A percentile compares a stretch with the other conserved stretches of the same genome.
These are phyloP conservation scores for Xenentodon cancila DNA, from an alignment of 2,797 vertebrate species.

Conservation along the genomic window DNA sequence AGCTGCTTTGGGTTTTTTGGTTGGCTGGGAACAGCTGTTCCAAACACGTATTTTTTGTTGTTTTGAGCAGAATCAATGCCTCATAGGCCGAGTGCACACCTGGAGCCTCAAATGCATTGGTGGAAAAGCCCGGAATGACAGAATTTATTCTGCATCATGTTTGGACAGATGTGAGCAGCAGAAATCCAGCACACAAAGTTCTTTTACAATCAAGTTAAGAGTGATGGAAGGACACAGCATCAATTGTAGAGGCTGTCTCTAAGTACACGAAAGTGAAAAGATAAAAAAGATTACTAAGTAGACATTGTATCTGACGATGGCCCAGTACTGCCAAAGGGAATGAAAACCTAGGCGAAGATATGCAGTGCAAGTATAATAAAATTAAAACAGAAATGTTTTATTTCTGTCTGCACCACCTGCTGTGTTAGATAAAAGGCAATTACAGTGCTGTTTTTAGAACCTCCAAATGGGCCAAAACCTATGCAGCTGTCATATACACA, in stretches of 20 bases:
- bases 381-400: slow-evolving; percentile 34
- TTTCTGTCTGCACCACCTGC: slow-evolving; percentile 65
- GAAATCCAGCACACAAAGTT: slow-evolving; percentile 3
- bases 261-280: background rate
- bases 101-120: slow-evolving; percentile 8
- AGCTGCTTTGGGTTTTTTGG: background rate
- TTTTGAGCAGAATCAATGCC: background rate
- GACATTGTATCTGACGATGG: background rate
- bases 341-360: too few species aligned
- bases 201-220: background rate
- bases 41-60: slow-evolving; percentile 1
- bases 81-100: slow-evolving; percentile 26
- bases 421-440: slow-evolving; percentile 58
- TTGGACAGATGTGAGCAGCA: slow-evolving; percentile 18
- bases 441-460: slow-evolving; percentile 53
- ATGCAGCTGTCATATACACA: slow-evolving; percentile 36
- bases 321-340: too few species aligned
- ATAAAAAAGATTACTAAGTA: background rate
- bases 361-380: slow-evolving; percentile 1
- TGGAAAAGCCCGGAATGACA: background rate
- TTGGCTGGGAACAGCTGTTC: slow-evolving; percentile 24
- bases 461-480: slow-evolving; percentile 31
- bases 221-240: background rate
- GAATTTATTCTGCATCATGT: background rate
- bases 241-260: background rate